Conservation (phyloP, 1,140 invertebrate genomes). For the Halictus rubicundus region DNA sequence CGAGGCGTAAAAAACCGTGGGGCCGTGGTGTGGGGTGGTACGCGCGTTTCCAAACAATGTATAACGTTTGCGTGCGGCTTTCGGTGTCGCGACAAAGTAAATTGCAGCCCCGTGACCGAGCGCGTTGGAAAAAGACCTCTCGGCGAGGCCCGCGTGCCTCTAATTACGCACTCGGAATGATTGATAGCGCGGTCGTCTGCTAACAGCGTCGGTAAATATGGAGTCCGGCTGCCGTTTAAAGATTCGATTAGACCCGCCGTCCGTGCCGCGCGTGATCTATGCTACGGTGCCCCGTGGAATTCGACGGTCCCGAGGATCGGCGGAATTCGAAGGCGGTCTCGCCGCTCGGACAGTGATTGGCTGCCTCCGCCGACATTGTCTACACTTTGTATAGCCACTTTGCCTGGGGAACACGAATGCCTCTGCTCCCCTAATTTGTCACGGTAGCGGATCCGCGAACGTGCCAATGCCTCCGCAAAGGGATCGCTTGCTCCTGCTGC, state of each 20-base stretch:
- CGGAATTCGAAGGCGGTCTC: neutral
- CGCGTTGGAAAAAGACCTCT: too few relatives aligned
- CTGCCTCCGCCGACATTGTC: neutral
- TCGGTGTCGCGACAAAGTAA: neutral
- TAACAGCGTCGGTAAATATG: neutral
- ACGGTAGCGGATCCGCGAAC: too few relatives aligned
- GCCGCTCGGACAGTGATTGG: neutral
- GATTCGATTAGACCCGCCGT: slow-evolving; percentile 19
- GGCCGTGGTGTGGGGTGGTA: neutral
- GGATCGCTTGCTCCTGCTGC: too few relatives aligned
- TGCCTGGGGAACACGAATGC: too few relatives aligned
- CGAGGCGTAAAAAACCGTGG: neutral
- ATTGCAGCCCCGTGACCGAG: neutral
- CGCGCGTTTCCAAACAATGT: slow-evolving; percentile 1
- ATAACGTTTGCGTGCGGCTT: neutral
- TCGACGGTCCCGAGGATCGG: neutral
- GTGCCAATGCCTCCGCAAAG: too few relatives aligned
- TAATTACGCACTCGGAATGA: slow-evolving; percentile 32
- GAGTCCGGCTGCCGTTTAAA: neutral
- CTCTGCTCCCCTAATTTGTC: too few relatives aligned
- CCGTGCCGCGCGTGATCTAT: neutral
- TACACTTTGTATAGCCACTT: neutral
- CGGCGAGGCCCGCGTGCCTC: neutral
- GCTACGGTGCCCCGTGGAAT: neutral
- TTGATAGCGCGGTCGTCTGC: neutral